A percentile compares a stretch with the other conserved stretches of the same genome.
Evolutionary conservation across 2,888 invertebrate genomes (phyloP).

Genomic region (Lycophotia porphyrea): DNA sequence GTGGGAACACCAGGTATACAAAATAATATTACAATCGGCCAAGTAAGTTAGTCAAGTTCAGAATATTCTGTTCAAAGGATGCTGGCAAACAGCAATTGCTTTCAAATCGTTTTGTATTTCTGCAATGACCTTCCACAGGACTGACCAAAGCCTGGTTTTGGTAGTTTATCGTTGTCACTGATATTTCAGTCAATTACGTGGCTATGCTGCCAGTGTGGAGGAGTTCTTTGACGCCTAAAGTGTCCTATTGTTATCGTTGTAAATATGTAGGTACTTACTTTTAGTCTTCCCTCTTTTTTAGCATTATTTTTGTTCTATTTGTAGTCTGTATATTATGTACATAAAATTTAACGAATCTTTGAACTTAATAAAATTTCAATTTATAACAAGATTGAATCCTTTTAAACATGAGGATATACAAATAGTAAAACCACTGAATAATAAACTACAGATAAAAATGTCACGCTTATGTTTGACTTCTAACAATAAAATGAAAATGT

Average conservation of each 20-base stretch:
- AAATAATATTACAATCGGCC: neutral
- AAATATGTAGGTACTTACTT: too few relatives aligned
- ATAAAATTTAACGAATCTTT: too few relatives aligned
- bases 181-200: too few relatives aligned
- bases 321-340: too few relatives aligned
- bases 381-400: neutral
- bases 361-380: too few relatives aligned
- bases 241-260: too few relatives aligned
- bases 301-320: too few relatives aligned
- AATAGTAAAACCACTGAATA: neutral
- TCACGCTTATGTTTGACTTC: neutral
- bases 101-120: neutral
- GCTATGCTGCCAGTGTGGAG: too few relatives aligned
- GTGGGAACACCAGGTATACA: constrained; percentile 10
- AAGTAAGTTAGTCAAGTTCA: neutral
- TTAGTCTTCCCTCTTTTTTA: too few relatives aligned
- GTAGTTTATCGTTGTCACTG: too few relatives aligned
- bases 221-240: too few relatives aligned
- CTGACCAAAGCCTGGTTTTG: neutral
- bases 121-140: neutral
- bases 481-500: constrained; percentile 12
- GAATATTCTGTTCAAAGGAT: neutral
- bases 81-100: neutral
- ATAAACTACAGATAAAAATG: neutral
- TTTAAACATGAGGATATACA: neutral